Base-by-base conservation (phyloP, 2,113 vertebrate genomes). In the Cygnus atratus region DNA sequence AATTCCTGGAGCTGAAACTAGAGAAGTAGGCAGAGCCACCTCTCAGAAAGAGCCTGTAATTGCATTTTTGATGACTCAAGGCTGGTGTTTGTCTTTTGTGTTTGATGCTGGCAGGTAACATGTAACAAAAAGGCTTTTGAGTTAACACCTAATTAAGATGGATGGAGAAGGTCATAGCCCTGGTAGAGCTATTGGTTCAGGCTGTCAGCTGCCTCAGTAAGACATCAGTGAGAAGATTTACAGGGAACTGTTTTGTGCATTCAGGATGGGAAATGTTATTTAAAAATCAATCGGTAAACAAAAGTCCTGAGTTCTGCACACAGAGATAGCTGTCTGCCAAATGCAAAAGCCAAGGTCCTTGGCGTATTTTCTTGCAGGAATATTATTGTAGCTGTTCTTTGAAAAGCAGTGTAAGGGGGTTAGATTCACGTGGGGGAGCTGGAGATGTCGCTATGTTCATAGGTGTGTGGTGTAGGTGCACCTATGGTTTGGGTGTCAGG, bases 31-130 rank as follows among this genome's bases (percentile, higher is more conserved):
- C 39, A 24, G 84, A 92, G 55, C 82, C 73, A 88, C 90, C 83
- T 91, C 82, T 97, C 91, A 88, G 87, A 96, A 84, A 95, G 94
- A 92, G 54, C 88, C 92, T 93, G 89, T 97, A 97, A 98, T 98
- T 97, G 95, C 95, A 63, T 94, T 95, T 88, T 83, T 91, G 97
- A 84, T 52, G 88, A 96, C 59, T 96, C 87, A 92, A 95, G 91
- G 92, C 83, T 89, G 94, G 80, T 94, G 94, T 96, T 98, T 97
- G 95, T 97, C 97, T 97, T 94, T 71, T 95, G 87, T 95, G 89
- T 94, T 96, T 44, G 77, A 96, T 96, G 95, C 78, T 93, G 91
- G 93, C 91, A 82, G 94, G 93, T 92, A 87, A 9, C 6, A 29
- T 73, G 84, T 82, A 95, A 91, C 94, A 87, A 55, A 92, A 91